phyloP scores from a whole-genome alignment of 1,140 invertebrate genomes.

The Drosophila triauraria region DNA sequence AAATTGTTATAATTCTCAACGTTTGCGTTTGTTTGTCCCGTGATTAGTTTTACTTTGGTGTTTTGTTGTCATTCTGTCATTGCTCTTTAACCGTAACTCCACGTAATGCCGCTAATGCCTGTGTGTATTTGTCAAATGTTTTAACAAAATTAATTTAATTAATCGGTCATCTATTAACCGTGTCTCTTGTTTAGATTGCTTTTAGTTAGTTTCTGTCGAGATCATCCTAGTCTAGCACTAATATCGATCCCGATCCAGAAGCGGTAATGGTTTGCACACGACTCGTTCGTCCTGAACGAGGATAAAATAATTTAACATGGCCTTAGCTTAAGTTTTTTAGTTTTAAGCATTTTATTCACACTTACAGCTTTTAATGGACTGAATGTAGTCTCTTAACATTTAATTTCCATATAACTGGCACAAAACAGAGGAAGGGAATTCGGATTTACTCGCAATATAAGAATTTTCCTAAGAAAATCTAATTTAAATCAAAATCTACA shows the following conservation, averaged over 20 bases:
- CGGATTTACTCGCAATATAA: neutral
- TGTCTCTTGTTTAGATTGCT: constrained; percentile 20
- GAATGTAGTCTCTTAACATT: constrained; percentile 2
- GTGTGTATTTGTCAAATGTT: constrained; percentile 79
- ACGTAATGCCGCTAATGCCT: constrained; percentile 55
- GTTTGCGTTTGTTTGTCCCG: constrained; percentile 32
- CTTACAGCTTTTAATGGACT: neutral
- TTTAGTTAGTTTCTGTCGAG: constrained; percentile 17
- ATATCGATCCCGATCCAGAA: constrained; percentile 27
- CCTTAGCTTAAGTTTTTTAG: neutral
- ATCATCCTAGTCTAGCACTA: constrained; percentile 47
- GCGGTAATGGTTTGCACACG: constrained; percentile 40
- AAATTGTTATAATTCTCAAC: constrained; percentile 69
- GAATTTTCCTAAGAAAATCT: neutral
- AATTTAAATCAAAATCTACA: neutral
- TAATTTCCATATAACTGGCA: neutral
- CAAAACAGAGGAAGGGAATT: neutral
- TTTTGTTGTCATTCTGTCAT: constrained; percentile 67
- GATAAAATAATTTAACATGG: neutral
- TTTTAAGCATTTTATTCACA: constrained; percentile 3
- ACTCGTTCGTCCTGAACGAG: constrained; percentile 2
- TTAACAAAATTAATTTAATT: constrained; percentile 70
- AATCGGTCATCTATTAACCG: constrained; percentile 19
- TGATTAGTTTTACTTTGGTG: constrained; percentile 61
- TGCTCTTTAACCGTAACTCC: constrained; percentile 27